Conservation (phyloP, 2,888 invertebrate species). For the Nasonia oneida region DNA sequence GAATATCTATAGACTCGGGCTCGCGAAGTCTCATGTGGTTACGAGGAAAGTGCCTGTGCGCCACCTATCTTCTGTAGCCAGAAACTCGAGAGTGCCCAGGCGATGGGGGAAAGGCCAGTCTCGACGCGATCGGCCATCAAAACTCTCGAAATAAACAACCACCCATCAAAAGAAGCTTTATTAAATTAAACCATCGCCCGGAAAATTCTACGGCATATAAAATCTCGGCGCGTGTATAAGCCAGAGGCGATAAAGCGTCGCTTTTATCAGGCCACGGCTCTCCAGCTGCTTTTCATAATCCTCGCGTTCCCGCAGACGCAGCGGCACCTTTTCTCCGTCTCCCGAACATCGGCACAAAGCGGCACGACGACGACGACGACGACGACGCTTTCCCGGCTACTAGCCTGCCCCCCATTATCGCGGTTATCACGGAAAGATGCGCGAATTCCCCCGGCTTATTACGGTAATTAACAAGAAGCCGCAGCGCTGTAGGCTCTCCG, state of each 20-base stretch:
- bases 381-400: constrained; percentile 7
- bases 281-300: constrained; percentile 56
- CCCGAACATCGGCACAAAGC: background rate
- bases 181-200: constrained; percentile 40
- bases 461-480: constrained; percentile 60
- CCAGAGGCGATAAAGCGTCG: constrained; percentile 24
- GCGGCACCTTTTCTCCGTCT: background rate
- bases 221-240: constrained; percentile 24
- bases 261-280: constrained; percentile 29
- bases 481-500: background rate
- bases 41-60: no score
- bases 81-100: no score
- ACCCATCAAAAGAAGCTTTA: constrained; percentile 21
- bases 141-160: background rate
- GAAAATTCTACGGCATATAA: constrained; percentile 43
- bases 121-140: background rate
- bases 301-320: constrained; percentile 1
- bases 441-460: constrained; percentile 57
- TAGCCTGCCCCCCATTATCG: constrained; percentile 44
- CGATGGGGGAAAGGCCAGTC: no score
- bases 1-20: no score
- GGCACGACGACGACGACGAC: background rate
- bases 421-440: constrained; percentile 42
- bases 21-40: no score
- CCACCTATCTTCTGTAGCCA: no score